These are phyloP conservation scores for Cirrhinus molitorella DNA, from an alignment of 2,797 vertebrate genomes.

Conservation along the genomic window DNA sequence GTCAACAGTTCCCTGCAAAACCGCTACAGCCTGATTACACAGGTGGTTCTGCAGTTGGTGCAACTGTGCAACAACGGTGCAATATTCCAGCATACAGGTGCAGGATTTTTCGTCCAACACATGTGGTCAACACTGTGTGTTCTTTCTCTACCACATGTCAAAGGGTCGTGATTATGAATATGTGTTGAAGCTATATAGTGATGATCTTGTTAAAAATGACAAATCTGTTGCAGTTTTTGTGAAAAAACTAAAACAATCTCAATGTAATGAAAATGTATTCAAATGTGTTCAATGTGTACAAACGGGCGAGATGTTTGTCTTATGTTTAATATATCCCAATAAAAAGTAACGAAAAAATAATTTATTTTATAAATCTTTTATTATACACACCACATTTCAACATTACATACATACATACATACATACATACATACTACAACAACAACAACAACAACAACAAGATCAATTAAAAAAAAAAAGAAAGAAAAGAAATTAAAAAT, in stretches of 20 bases:
- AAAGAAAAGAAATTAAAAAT: not conserved
- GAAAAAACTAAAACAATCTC: not conserved
- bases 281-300: constrained; percentile 10
- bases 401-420: not conserved
- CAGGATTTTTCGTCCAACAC: not conserved
- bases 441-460: not conserved
- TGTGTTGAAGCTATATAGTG: not conserved
- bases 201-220: not conserved
- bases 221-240: not conserved
- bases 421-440: too few species aligned
- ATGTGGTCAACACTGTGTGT: not conserved
- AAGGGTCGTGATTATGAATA: not conserved
- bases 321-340: not conserved
- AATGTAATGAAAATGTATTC: not conserved
- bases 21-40: too few species aligned
- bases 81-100: not conserved
- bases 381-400: not conserved
- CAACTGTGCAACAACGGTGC: not conserved
- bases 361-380: not conserved
- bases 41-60: too few species aligned
- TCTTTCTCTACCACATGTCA: not conserved
- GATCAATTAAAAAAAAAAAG: too few species aligned
- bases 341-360: not conserved
- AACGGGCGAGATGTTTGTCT: not conserved
- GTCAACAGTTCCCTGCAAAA: too few species aligned